Evolutionary conservation across 2,797 vertebrate species (phyloP).

Genomic region (Acrossocheilus fasciatus): DNA sequence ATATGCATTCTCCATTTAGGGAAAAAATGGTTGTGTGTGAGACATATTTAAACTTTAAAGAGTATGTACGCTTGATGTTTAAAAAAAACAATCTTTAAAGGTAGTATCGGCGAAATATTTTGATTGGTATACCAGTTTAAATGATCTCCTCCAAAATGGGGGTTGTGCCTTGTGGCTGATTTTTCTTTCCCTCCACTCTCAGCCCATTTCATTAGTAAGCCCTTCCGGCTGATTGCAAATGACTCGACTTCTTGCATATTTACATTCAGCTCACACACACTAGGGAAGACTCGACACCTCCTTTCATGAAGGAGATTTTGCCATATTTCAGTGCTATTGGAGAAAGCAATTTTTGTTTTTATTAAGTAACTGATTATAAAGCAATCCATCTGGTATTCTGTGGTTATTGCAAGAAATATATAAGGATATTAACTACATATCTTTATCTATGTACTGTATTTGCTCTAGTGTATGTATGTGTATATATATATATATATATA

Average conservation of each 20-base stretch:
- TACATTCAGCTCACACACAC: slow-evolving; percentile 57
- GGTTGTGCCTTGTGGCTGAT: slow-evolving; percentile 31
- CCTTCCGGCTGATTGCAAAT: slow-evolving; percentile 53
- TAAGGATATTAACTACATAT: neutral
- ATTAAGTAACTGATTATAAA: slow-evolving; percentile 2
- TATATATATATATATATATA: no score
- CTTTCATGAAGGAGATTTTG: slow-evolving; percentile 38
- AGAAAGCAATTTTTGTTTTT: slow-evolving; percentile 17
- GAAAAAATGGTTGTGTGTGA: neutral
- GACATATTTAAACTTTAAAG: neutral
- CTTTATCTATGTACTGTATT: neutral
- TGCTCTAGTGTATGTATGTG: neutral
- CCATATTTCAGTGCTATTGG: slow-evolving; percentile 3
- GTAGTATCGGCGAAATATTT: slow-evolving; percentile 3
- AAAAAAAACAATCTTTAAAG: neutral
- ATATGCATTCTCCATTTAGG: neutral
- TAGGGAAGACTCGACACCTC: slow-evolving; percentile 25
- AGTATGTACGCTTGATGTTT: neutral
- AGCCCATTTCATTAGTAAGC: slow-evolving; percentile 54
- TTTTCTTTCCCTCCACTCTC: slow-evolving; percentile 32
- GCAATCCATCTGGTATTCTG: neutral
- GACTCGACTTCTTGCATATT: slow-evolving; percentile 51
- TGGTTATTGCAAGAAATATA: neutral
- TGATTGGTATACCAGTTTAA: neutral
- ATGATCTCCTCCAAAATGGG: slow-evolving; percentile 35